Conservation (phyloP, 2,888 invertebrate species). For the Aproaerema taeniolella region DNA sequence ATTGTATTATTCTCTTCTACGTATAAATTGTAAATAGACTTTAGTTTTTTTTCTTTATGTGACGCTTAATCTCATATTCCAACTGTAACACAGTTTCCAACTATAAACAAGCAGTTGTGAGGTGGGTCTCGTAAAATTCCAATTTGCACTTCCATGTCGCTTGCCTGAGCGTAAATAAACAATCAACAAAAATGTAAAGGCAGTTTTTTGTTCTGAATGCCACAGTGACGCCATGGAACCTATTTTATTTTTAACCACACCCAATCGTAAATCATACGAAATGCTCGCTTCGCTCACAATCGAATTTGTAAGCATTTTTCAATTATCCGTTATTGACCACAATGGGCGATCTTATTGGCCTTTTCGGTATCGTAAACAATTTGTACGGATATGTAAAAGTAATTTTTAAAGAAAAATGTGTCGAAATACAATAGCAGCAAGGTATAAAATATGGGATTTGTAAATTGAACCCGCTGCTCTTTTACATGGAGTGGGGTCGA, state of each 20-base stretch:
- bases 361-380: constrained; percentile 62
- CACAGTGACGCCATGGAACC: constrained; percentile 36
- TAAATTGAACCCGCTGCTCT: constrained; percentile 41
- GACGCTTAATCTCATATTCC: too few relatives aligned
- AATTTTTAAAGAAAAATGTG: constrained; percentile 27
- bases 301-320: constrained; percentile 71
- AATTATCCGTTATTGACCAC: constrained; percentile 73
- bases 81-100: too few relatives aligned
- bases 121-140: constrained; percentile 23
- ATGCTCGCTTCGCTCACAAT: constrained; percentile 59
- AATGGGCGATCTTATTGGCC: constrained; percentile 62
- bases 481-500: constrained; percentile 41
- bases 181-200: constrained; percentile 22
- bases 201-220: constrained; percentile 36
- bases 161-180: constrained; percentile 22
- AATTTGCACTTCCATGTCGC: constrained; percentile 23
- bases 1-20: constrained; percentile 22
- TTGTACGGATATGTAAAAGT: constrained; percentile 38
- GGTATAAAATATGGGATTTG: constrained; percentile 13
- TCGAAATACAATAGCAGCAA: neutral
- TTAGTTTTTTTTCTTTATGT: too few relatives aligned
- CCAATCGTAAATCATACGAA: constrained; percentile 61
- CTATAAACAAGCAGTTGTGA: too few relatives aligned
- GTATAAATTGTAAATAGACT: neutral
- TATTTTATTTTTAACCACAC: constrained; percentile 47